Base-by-base conservation (phyloP, 2,888 invertebrate genomes). In the Leistus spinibarbis region DNA sequence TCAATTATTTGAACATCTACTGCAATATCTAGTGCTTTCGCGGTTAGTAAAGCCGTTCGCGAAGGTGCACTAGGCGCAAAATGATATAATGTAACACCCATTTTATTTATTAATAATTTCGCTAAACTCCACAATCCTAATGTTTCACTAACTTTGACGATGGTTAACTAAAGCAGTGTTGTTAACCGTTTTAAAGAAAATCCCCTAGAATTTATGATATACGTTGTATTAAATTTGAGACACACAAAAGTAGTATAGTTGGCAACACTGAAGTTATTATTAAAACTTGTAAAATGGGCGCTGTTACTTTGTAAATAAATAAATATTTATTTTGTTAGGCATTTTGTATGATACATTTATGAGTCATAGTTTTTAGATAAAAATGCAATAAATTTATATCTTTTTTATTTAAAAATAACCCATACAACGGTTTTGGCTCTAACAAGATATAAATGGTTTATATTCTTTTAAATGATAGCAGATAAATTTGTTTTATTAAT, bases 1-100 rank as follows among this genome's bases (percentile, higher is more conserved):
- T 90, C 85, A 0, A 91, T 81, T 73, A 87, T 85, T 82, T 90
- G 81, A 19, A 86, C 80, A 78, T 88, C 86, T n/a, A 88, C 80
- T 53, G 89, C 88, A 5, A 90, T 84, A 53, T 88, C 89, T 9
- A 91, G 79, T 27, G 88, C 87, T 82, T 89, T 88, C 1, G 90
- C 89, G 3, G 89, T 88, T 73, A 92, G 82, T 76, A 90, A 83
- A 10, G 90, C 91, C 19, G 87, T 88, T 63, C 92, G 86, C 1
- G 90, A 91, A 10, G 91, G 91, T 0, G 88, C 89, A 81, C 91
- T 91, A 20, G 87, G 81, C 9, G 89, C 87, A 82, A 88, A 90
- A 86, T 91, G 91, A 82, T 91, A 91, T 17, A 91, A 81, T 77
- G 85, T 87, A 63, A 88, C 78, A n/a, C 84, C 84, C 87, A 87